These are phyloP conservation scores for Staurois parvus DNA, from an alignment of 2,797 vertebrate genomes.

Conservation along the genomic window DNA sequence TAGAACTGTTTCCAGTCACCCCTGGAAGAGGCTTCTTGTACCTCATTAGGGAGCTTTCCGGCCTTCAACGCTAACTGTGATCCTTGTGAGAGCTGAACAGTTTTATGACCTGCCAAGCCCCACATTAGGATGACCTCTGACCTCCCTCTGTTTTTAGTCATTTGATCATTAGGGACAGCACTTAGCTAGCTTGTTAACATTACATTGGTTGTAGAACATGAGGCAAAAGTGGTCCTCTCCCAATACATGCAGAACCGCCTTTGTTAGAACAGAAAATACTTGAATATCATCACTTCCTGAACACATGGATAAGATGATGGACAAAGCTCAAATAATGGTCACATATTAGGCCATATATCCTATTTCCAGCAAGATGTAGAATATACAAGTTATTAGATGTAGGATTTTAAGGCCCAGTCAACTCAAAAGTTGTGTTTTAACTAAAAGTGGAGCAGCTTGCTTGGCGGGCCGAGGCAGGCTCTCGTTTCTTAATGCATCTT, in stretches of 20 bases:
- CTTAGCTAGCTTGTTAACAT: slow-evolving; percentile 38
- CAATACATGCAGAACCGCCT: background rate
- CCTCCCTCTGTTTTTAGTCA: slow-evolving; percentile 37
- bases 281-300: no score
- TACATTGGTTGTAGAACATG: slow-evolving; percentile 2
- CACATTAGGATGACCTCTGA: slow-evolving; percentile 36
- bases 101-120: slow-evolving; percentile 39
- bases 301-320: no score
- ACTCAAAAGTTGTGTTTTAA: no score
- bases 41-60: background rate
- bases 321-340: no score
- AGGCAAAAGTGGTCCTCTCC: background rate
- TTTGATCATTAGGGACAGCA: slow-evolving; percentile 31
- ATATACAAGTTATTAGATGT: no score
- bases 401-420: no score
- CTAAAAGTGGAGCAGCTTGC: no score
- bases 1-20: slow-evolving; percentile 20
- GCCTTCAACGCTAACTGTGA: slow-evolving; percentile 7
- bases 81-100: slow-evolving; percentile 34
- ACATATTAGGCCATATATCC: no score
- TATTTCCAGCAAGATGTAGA: no score
- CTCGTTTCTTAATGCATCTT: no score
- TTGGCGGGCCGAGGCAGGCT: no score
- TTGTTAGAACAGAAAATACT: background rate
- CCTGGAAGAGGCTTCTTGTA: slow-evolving; percentile 12